Base-by-base conservation (phyloP, 2,113 vertebrate species). In the Cyprinodon variegatus region DNA sequence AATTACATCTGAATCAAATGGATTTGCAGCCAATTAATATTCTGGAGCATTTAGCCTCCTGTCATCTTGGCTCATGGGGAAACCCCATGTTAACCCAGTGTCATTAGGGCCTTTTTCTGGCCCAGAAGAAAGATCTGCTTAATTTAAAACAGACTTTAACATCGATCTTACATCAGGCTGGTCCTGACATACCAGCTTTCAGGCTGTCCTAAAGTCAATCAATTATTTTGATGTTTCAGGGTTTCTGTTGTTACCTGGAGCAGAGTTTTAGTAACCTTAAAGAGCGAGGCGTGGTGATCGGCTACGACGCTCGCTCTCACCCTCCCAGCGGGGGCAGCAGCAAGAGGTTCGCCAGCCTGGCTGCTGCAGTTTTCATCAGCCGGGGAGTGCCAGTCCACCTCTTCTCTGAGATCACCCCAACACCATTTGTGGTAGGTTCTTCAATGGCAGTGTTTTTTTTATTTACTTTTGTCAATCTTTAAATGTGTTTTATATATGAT, bases 351-450 rank as follows among this genome's bases (percentile, higher is more conserved):
- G 96, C 97, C 78, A 91, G 88, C 62, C 95, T 99, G 41, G 96
- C 97, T 82, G 96, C 97, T 0, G 95, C 95, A 12, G 93, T 96
- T 0, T 96, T 99, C 64, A 91, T 96, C 87, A 96, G 95, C 88
- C 95, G 93, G 67, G 96, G 95, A 17, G 86, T 99, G 65, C 97
- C 96, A 2, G 97, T 98, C 50, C 92, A 97, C 88, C 95, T 98
- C 14, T 99, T 99, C 89, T 95, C 95, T 76, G 93, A 93, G 71
- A 96, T 99, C 88, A 96, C 96, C 10, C 97, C 98, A 10, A 99
- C 98, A n/a, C 98, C 98, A 13, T 97, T 98, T 84, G 98, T 99
- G 95, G 98, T 99, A 93, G 85, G 29, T 77, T 66, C n/a, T 66
- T 67, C 0, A 67, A 65, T 20, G 76, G 75, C 6, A 48, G 3